Conservation (phyloP, 2,888 invertebrate genomes). For the Andricus curvator region DNA sequence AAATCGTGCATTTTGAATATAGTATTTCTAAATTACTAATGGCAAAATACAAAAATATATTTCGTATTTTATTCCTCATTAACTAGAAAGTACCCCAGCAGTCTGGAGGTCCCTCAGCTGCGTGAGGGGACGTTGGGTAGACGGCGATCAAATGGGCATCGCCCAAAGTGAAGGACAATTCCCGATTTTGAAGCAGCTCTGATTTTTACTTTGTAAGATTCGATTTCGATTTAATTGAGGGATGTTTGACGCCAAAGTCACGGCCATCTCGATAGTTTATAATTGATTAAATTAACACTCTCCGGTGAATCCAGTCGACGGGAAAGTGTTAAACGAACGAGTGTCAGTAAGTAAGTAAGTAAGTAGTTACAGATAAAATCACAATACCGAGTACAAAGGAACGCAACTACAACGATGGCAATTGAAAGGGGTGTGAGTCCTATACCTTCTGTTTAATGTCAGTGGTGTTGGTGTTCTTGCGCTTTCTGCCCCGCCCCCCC, state of each 20-base stretch:
- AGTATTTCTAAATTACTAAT: too few relatives aligned
- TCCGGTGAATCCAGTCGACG: not conserved
- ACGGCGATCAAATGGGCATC: too few relatives aligned
- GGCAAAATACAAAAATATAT: too few relatives aligned
- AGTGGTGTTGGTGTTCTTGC: slow-evolving; percentile 78
- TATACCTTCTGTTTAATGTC: slow-evolving; percentile 78
- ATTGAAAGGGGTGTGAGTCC: slow-evolving; percentile 76
- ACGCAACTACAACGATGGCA: slow-evolving; percentile 74
- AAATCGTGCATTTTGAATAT: too few relatives aligned
- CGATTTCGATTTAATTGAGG: not conserved
- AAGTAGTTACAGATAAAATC: slow-evolving; percentile 41
- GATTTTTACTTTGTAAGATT: not conserved
- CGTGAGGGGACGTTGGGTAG: too few relatives aligned
- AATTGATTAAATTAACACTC: slow-evolving; percentile 12
- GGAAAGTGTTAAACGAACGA: slow-evolving; percentile 21
- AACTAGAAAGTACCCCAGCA: too few relatives aligned
- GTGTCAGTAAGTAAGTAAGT: slow-evolving; percentile 30
- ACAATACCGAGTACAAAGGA: slow-evolving; percentile 61
- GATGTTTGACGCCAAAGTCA: not conserved
- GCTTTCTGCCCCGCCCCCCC: slow-evolving; percentile 77
- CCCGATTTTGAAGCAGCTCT: not conserved
- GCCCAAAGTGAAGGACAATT: not conserved
- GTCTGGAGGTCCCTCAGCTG: too few relatives aligned
- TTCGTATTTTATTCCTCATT: too few relatives aligned
- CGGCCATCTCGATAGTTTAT: slow-evolving; percentile 33